phyloP scores from a whole-genome alignment of 2,888 invertebrate genomes.

The Carpatolechia fugitivella region DNA sequence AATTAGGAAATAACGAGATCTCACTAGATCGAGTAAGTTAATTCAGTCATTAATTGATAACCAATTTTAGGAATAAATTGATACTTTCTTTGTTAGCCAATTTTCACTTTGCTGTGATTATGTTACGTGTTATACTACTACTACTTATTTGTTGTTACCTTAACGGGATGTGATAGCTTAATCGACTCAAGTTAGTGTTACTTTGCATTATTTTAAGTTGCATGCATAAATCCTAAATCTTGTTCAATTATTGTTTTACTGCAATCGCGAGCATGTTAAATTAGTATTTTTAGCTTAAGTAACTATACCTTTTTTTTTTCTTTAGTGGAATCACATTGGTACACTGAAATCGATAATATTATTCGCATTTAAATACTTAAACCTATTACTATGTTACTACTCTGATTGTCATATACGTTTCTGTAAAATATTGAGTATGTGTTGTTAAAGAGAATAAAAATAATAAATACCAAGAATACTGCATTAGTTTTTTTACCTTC shows the following conservation, averaged over 20 bases:
- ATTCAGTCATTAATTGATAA: constrained; percentile 77
- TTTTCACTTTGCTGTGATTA: constrained; percentile 77
- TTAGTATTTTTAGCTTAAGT: constrained; percentile 9
- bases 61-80: constrained; percentile 69
- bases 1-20: constrained; percentile 73
- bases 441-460: constrained; percentile 80
- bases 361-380: constrained; percentile 72
- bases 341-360: constrained; percentile 56
- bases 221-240: constrained; percentile 43
- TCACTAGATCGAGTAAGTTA: constrained; percentile 77
- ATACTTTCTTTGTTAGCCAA: constrained; percentile 77
- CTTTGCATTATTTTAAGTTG: constrained; percentile 54
- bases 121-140: constrained; percentile 70
- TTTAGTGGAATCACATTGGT: constrained; percentile 43
- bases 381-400: constrained; percentile 74
- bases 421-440: constrained; percentile 81
- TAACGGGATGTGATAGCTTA: constrained; percentile 72
- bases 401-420: constrained; percentile 79
- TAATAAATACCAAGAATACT: constrained; percentile 71
- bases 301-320: constrained; percentile 25
- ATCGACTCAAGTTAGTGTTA: constrained; percentile 63
- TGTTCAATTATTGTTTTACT: constrained; percentile 56
- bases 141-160: constrained; percentile 70
- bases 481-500: constrained; percentile 30
- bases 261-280: constrained; percentile 14